A percentile compares a stretch with the other conserved stretches of the same genome.
These are phyloP conservation scores for Ochotona princeps DNA, from an alignment of 2,113 vertebrate species.

Conservation along the genomic window DNA sequence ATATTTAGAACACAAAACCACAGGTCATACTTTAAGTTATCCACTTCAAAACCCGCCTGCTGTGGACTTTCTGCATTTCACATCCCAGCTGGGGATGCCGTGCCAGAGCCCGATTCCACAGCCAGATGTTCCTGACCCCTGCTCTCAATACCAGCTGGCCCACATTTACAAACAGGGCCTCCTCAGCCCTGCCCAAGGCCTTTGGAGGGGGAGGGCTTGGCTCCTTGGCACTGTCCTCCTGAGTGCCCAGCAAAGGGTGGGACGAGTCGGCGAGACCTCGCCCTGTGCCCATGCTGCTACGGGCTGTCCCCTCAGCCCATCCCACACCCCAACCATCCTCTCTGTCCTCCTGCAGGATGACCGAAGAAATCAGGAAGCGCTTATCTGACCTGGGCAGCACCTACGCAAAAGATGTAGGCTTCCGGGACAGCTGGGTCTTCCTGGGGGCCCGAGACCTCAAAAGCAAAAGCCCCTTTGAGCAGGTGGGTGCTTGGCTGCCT, in stretches of 20 bases:
- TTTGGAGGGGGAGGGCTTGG: too few relatives aligned
- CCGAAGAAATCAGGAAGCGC: slow-evolving; percentile 82
- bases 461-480: slow-evolving; percentile 90
- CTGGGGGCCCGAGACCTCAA: slow-evolving; percentile 85
- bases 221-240: too few relatives aligned
- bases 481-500: slow-evolving; percentile 83
- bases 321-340: accelerated
- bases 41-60: too few relatives aligned
- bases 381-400: slow-evolving; percentile 89
- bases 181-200: too few relatives aligned
- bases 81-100: not conserved
- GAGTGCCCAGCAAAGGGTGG: accelerated
- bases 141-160: not conserved
- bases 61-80: not conserved
- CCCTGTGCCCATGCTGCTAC: not conserved
- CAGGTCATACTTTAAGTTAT: too few relatives aligned
- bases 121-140: not conserved
- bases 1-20: too few relatives aligned
- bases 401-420: slow-evolving; percentile 83
- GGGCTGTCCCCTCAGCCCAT: not conserved
- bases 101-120: not conserved
- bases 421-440: slow-evolving; percentile 93
- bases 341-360: slow-evolving; percentile 87
- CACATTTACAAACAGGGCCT: too few relatives aligned
- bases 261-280: accelerated